Evolutionary conservation across 2,888 invertebrate genomes (phyloP), one percentile per base, ranked within the genome.

Genomic region (Bombyx huttoni): DNA sequence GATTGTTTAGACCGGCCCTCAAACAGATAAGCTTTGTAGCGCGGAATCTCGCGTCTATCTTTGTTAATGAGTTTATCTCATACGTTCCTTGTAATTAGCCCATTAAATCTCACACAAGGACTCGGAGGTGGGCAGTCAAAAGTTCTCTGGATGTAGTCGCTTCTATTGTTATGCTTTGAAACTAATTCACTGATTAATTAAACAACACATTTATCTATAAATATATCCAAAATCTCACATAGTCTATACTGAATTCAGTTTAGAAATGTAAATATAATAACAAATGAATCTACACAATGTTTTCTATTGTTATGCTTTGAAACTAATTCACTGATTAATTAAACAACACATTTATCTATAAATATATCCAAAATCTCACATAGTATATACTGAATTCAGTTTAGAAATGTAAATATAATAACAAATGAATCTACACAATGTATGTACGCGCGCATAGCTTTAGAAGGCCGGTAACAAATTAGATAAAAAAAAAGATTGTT

Each of bases 31-130:
- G 83, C 80, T 64, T 66, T 65, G 65, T 72, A 74, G 73, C 65
- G 73, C 73, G 80, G 81, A 83, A 84, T 85, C 81, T 82, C 81
- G 73, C 71, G 78, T 83, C 79, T 83, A 85, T 86, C 85, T 82
- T 85, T 80, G 85, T 78, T 85, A 88, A 87, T 87, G 84, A 85
- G 87, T 83, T 84, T 84, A 88, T 88, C 86, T 84, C 87, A 82
- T 72, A 80, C 78, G 80, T 81, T 76, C 67, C 67, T 65, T 68
- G 82, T 80, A 85, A 86, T 86, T 86, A 86, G 74, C 69, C 73
- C 76, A 72, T 73, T 75, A 75, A 79, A 87, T 85, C 81, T 81
- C 78, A 84, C 68, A 78, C 87, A 81, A 86, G 85, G 86, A 78
- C 77, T 72, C 60, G 57, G 70, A 70, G 67, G 67, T 73, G 65